phyloP scores from a whole-genome alignment of 1,140 invertebrate genomes.

The Steinernema feltiae region DNA sequence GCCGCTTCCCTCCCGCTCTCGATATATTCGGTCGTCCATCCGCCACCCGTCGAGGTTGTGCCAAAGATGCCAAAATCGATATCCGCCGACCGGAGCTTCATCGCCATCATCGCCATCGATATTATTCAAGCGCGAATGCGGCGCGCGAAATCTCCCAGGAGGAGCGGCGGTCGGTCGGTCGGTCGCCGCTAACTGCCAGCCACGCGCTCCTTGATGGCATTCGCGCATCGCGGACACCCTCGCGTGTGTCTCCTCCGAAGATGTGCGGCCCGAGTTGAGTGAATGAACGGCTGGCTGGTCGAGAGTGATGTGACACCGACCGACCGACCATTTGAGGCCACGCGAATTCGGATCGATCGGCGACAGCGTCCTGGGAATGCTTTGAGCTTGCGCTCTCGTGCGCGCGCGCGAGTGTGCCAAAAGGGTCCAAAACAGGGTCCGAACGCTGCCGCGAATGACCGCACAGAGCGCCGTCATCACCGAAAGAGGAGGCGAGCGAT shows the following conservation, averaged over 20 bases:
- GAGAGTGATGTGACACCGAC: background rate
- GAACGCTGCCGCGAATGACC: no score
- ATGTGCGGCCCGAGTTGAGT: background rate
- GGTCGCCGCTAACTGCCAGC: background rate
- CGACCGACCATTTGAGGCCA: background rate
- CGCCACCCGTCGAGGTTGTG: no score
- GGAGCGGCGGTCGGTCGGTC: background rate
- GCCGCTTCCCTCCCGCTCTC: background rate
- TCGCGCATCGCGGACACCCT: no score
- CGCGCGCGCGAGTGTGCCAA: background rate
- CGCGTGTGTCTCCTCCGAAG: no score
- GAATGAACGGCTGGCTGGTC: background rate
- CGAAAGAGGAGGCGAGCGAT: background rate
- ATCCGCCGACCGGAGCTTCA: background rate
- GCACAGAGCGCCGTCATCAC: no score
- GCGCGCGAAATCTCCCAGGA: background rate
- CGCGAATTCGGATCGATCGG: background rate
- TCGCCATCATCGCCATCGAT: no score
- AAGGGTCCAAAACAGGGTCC: no score
- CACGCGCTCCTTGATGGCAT: no score
- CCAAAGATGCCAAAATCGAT: constrained; percentile 3
- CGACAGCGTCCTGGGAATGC: background rate
- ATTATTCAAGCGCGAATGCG: background rate
- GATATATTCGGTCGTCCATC: background rate
- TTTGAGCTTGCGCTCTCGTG: no score